phyloP scores from a whole-genome alignment of 2,797 vertebrate genomes.

The Mormyrus hasselquistii region DNA sequence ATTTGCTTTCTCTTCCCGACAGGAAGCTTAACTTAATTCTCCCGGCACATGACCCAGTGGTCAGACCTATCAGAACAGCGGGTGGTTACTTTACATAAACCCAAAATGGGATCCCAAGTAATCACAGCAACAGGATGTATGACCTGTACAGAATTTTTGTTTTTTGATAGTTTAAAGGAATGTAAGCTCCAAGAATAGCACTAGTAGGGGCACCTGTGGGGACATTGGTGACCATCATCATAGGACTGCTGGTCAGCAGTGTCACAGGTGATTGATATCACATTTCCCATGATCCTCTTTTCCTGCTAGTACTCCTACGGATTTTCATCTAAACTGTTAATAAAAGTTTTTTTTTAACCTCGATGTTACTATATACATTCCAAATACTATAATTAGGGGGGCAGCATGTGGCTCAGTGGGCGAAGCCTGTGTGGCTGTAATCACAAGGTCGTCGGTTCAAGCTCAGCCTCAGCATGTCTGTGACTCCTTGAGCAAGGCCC shows the following conservation, averaged over 20 bases:
- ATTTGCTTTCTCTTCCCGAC: background rate
- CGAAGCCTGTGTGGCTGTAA: background rate
- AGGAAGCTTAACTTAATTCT: background rate
- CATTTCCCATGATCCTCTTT: background rate
- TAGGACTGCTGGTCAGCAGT: slow-evolving; percentile 57
- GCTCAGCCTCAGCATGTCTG: too few relatives aligned
- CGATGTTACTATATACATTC: too few relatives aligned
- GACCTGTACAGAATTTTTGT: background rate
- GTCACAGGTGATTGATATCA: slow-evolving; percentile 54
- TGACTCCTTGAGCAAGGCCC: too few relatives aligned
- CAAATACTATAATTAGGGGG: background rate
- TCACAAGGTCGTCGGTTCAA: background rate
- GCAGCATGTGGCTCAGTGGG: background rate
- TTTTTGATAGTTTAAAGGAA: background rate
- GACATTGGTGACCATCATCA: slow-evolving; percentile 47
- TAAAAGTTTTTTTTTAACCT: too few relatives aligned
- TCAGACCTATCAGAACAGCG: background rate
- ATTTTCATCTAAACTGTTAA: background rate
- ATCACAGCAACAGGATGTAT: background rate
- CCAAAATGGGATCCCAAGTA: background rate
- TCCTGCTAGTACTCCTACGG: background rate
- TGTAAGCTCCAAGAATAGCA: background rate
- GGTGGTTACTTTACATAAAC: background rate
- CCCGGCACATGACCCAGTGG: background rate
- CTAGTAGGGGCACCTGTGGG: slow-evolving; percentile 43